A percentile compares a stretch with the other conserved stretches of the same genome.
phyloP scores from a whole-genome alignment of 2,797 vertebrate genomes.

The Paguma larvata region DNA sequence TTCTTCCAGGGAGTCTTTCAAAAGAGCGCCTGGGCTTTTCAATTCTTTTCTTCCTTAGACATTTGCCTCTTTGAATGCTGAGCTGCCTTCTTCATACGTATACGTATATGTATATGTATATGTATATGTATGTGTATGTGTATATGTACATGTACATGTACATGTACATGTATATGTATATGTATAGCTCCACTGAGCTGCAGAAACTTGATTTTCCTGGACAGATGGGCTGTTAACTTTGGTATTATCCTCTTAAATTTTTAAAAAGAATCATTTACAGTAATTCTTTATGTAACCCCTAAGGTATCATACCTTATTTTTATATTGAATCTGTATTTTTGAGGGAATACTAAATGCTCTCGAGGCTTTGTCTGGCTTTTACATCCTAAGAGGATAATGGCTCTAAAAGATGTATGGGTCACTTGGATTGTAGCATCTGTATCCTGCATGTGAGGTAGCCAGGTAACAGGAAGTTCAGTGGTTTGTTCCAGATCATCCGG shows the following conservation, averaged over 20 bases:
- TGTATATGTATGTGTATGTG: too few relatives aligned
- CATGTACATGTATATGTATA: not conserved
- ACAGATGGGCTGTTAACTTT: not conserved
- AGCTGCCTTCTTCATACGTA: not conserved
- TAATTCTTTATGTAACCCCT: not conserved
- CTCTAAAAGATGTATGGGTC: not conserved
- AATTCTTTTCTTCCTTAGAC: not conserved
- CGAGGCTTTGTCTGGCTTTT: constrained; percentile 18
- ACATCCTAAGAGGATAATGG: not conserved
- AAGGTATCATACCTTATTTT: not conserved
- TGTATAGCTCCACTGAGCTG: not conserved
- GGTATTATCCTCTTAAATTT: not conserved
- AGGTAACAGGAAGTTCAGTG: not conserved
- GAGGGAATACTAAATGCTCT: constrained; percentile 16
- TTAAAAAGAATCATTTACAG: not conserved
- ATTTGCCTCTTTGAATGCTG: not conserved
- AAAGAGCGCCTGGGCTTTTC: not conserved
- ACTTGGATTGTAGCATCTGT: not conserved
- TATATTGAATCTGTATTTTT: constrained; percentile 22
- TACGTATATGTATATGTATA: not conserved
- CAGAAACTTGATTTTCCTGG: constrained; percentile 47
- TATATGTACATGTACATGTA: not conserved
- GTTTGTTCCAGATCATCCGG: not conserved
- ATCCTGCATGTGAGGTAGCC: not conserved
- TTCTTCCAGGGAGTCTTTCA: constrained; percentile 46